phyloP scores from a whole-genome alignment of 2,113 vertebrate species.

The Plecturocebus donacophilus region DNA sequence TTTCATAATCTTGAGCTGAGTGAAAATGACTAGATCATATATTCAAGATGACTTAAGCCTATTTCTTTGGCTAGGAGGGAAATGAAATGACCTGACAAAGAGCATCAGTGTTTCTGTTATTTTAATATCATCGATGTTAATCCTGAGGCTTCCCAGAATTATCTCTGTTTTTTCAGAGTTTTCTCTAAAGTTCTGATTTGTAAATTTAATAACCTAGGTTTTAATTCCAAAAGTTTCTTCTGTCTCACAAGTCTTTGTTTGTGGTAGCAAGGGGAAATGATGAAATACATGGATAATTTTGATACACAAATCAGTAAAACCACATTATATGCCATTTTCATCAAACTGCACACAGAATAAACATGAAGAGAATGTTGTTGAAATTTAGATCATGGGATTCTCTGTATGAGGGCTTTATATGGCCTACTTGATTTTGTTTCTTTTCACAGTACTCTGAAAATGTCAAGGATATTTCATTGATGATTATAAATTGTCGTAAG shows the following conservation, averaged over 20 bases:
- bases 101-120: not conserved
- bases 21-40: not conserved
- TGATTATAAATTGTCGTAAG: slow-evolving; percentile 47
- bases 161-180: not conserved
- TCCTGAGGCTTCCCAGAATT: not conserved
- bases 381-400: not conserved
- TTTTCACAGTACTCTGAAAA: slow-evolving; percentile 33
- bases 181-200: slow-evolving; percentile 35
- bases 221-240: not conserved
- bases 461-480: slow-evolving; percentile 60
- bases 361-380: not conserved
- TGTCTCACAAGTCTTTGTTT: not conserved
- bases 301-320: not conserved
- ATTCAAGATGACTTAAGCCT: not conserved
- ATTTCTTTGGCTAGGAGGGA: not conserved
- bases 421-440: not conserved
- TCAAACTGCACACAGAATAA: not conserved
- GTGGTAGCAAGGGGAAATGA: not conserved
- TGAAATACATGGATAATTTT: not conserved
- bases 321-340: not conserved
- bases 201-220: not conserved
- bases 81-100: not conserved
- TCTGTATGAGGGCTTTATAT: not conserved
- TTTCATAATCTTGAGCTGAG: not conserved
- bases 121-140: not conserved